These are phyloP conservation scores for Procambarus virginalis DNA, from an alignment of 1,140 invertebrate species.

Conservation along the genomic window DNA sequence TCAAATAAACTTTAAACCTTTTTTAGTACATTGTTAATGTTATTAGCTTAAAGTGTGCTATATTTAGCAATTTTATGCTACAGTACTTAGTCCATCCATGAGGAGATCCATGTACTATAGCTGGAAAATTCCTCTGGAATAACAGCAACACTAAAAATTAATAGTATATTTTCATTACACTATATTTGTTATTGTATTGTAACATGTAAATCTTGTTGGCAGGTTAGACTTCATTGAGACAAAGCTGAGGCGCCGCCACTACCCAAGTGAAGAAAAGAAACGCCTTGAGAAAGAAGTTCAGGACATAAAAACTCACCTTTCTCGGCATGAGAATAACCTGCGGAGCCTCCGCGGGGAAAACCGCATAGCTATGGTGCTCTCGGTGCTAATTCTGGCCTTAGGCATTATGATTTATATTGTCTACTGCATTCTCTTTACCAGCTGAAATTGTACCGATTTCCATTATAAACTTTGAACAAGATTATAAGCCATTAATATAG, in stretches of 20 bases:
- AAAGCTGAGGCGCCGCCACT: constrained; percentile 36
- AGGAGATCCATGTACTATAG: too few species aligned
- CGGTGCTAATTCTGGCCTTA: constrained; percentile 34
- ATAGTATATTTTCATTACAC: too few species aligned
- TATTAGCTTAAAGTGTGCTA: too few species aligned
- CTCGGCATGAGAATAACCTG: constrained; percentile 43
- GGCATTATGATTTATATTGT: constrained; percentile 41
- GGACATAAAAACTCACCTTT: constrained; percentile 57
- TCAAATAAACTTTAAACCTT: too few species aligned
- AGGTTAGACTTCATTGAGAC: constrained; percentile 55
- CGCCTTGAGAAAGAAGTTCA: constrained; percentile 47
- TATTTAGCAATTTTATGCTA: too few species aligned
- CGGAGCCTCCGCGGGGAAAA: constrained; percentile 47
- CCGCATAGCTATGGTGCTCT: constrained; percentile 54
- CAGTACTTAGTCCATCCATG: too few species aligned
- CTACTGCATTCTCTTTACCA: constrained; percentile 28
- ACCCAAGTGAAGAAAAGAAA: constrained; percentile 57
- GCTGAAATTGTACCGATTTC: background rate
- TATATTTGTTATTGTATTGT: too few species aligned
- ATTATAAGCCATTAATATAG: background rate
- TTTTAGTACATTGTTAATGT: too few species aligned
- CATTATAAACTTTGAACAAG: background rate
- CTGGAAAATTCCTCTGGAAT: too few species aligned
- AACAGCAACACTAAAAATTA: too few species aligned
- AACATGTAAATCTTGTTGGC: background rate